Evolutionary conservation across 2,888 invertebrate species (phyloP).

Genomic region (Zeuzera pyrina): DNA sequence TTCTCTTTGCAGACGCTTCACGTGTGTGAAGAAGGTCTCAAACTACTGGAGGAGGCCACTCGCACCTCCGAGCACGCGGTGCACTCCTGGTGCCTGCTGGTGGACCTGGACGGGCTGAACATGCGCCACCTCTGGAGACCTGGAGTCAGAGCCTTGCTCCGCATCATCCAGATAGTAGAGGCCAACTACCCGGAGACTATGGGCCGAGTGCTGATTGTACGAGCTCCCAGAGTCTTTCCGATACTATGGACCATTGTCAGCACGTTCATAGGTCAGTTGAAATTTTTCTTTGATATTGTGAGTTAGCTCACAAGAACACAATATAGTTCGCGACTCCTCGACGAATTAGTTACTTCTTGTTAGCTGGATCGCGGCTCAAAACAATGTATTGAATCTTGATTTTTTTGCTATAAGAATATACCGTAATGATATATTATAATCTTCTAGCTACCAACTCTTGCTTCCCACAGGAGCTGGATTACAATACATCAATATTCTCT

Average conservation of each 20-base stretch:
- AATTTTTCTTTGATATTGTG: too few species aligned
- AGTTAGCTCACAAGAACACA: too few species aligned
- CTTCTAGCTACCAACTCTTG: too few species aligned
- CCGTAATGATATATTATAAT: too few species aligned
- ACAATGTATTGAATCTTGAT: too few species aligned
- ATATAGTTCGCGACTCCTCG: too few species aligned
- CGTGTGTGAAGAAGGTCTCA: slow-evolving; percentile 93
- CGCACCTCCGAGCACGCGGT: slow-evolving; percentile 85
- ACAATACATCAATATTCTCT: too few species aligned
- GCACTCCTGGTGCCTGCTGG: slow-evolving; percentile 90
- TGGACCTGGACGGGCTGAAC: slow-evolving; percentile 94
- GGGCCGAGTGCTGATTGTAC: slow-evolving; percentile 90
- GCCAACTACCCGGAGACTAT: slow-evolving; percentile 97
- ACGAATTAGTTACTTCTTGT: too few species aligned
- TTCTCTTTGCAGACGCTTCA: slow-evolving; percentile 83
- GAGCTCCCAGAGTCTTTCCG: slow-evolving; percentile 95
- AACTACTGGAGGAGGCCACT: slow-evolving; percentile 90
- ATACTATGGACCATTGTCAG: slow-evolving; percentile 96
- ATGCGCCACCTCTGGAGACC: slow-evolving; percentile 97
- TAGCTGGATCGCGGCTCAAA: too few species aligned
- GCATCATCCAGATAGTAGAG: slow-evolving; percentile 83
- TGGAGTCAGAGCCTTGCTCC: slow-evolving; percentile 82
- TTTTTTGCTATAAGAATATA: too few species aligned
- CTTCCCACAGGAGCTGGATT: too few species aligned
- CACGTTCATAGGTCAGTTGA: slow-evolving; percentile 85